Evolutionary conservation across 2,888 invertebrate species (phyloP), one percentile per base, ranked within the genome.

Genomic region (Cepaea hortensis): DNA sequence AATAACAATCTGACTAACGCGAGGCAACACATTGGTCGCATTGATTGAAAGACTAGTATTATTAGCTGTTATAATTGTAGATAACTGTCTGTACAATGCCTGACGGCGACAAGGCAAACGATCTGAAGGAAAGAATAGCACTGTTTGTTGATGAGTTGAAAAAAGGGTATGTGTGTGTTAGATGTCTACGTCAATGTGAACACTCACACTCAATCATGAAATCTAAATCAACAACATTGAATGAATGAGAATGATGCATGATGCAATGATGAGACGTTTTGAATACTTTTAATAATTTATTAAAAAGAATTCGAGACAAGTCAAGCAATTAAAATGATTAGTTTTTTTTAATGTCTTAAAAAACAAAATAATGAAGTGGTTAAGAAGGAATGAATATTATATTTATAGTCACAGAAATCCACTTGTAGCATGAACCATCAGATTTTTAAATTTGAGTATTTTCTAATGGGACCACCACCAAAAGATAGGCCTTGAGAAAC

Each of bases 111-210:
- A 87, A 84, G 73, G 84, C 84, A 20, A 87, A 61, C n/a, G 87
- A 84, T 46, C 77, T 87, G 81, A 87, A 84, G 50, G 87, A 87
- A 65, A 79, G 84, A 68, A 87, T 87, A 35, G 65, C 48, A n/a
- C n/a, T 83, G 9, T 84, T 87, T 73, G 87, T 87, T 23, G 87
- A 87, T 35, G 87, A 87, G 55, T 23, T 87, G 48, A 87, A 81
- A 77, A 87, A 87, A 75, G 84, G 87, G 87, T 87, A 76, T 13
- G 15, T 20, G 13, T 80, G 11, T 46, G 62, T 35, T 62, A 35
- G 5, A 62, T 15, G 15, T 35, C 35, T 75, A 23, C 13, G 23
- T 15, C 13, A 70, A n/a, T 70, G n/a, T 20, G 9, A 15, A 9
- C 20, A n/a, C n/a, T 72, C 72, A 3, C n/a, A 7, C 13, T 23